A percentile compares a stretch with the other conserved stretches of the same genome.
phyloP scores from a whole-genome alignment of 2,113 vertebrate species.

The pig (Sus scrofa) region T2T-Sscrofa CM000822.6:57521001-57521500 shows the following conservation, averaged over 20 bases:
- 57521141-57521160: fast-evolving
- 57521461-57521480: background rate
- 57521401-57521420: background rate
- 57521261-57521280: background rate
- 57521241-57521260: background rate
- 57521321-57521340: background rate
- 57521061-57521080: background rate
- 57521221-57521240: background rate
- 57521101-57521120: background rate
- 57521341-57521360: background rate
- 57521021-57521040: background rate
- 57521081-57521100: background rate
- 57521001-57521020: background rate
- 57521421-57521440: background rate
- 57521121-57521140: background rate
- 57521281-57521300: background rate
- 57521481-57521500: background rate
- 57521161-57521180: background rate
- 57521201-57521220: background rate
- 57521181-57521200: background rate
- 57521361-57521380: background rate
- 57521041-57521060: background rate
- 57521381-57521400: background rate
- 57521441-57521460: background rate
- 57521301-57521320: background rate